Conservation (phyloP, 2,888 invertebrate genomes). For the Epinotia nisella region DNA sequence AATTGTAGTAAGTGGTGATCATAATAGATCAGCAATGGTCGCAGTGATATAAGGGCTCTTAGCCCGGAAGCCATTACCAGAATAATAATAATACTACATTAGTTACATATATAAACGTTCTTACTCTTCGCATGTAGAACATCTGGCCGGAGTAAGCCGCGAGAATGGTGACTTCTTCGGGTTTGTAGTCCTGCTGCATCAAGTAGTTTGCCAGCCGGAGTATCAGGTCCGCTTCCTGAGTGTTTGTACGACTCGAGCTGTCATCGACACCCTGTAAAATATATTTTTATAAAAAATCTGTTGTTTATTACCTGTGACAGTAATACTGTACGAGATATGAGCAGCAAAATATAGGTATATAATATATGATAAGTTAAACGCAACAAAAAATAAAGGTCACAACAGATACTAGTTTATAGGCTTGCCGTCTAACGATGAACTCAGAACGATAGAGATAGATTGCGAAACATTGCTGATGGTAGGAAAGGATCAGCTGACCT, state of each 20-base stretch:
- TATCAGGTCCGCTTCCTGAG: constrained; percentile 86
- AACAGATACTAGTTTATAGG: too few relatives aligned
- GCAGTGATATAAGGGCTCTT: too few relatives aligned
- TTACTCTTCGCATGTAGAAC: constrained; percentile 83
- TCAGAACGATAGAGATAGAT: too few relatives aligned
- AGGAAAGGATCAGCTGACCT: constrained; percentile 58
- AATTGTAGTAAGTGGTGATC: too few relatives aligned
- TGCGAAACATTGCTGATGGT: too few relatives aligned
- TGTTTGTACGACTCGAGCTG: constrained; percentile 84
- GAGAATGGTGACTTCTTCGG: constrained; percentile 89
- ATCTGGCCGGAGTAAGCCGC: constrained; percentile 90
- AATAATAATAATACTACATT: too few relatives aligned
- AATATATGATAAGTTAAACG: neutral
- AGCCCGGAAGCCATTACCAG: too few relatives aligned
- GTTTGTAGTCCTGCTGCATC: constrained; percentile 86
- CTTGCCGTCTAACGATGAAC: too few relatives aligned
- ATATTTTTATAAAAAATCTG: neutral
- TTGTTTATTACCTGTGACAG: neutral
- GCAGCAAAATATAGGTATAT: neutral
- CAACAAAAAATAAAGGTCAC: too few relatives aligned
- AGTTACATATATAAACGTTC: constrained; percentile 26
- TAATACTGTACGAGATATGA: neutral
- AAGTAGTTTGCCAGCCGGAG: constrained; percentile 86
- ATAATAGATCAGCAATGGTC: too few relatives aligned
- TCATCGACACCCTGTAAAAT: constrained; percentile 63